Evolutionary conservation across 2,888 invertebrate species (phyloP), one percentile per base, ranked within the genome.

Genomic region (Eumerus sabulonum): DNA sequence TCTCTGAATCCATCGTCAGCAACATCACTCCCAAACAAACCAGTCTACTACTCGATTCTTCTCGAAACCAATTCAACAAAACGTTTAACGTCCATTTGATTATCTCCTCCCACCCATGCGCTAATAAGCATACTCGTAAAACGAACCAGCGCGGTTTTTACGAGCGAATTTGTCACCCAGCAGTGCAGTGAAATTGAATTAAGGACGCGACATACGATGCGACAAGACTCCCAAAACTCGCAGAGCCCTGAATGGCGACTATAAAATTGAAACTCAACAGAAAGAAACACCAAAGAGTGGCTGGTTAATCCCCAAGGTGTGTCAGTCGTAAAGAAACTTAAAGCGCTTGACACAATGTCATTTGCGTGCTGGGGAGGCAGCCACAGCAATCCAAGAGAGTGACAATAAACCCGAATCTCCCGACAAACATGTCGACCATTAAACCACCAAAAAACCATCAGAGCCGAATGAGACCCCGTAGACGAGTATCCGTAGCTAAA

Each of bases 331-430:
- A 40, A 40, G n/a, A n/a, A n/a, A 36, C 11, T 11, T 9, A 36
- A 40, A 7, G 40, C 11, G 40, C 9, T 9, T n/a, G 40, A 5
- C 40, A 40, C 40, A n/a, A 5, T 11, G 40, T 9, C n/a, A 47
- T 51, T n/a, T 62, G 44, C 48, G 27, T 14, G 66, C 36, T 36
- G 47, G 35, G 48, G 64, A 48, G 19, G 48, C 12, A 54, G 27
- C 27, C 7, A 7, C 27, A 27, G 3, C 27, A 64, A 68, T 62
- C 68, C 19, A 4, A 62, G 3, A 42, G 48, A 50, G 42, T 68
- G 68, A 63, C 74, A 70, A 68, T 68, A 68, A 70, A 63, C 45
- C 57, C 54, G 45, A 77, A 66, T 77, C 72, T 77, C 76, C 45
- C 18, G 72, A 63, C 60, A 66, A 60, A 56, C 48, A 72, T 72